phyloP scores from a whole-genome alignment of 2,797 vertebrate species.

The Arctocebus calabarensis region DNA sequence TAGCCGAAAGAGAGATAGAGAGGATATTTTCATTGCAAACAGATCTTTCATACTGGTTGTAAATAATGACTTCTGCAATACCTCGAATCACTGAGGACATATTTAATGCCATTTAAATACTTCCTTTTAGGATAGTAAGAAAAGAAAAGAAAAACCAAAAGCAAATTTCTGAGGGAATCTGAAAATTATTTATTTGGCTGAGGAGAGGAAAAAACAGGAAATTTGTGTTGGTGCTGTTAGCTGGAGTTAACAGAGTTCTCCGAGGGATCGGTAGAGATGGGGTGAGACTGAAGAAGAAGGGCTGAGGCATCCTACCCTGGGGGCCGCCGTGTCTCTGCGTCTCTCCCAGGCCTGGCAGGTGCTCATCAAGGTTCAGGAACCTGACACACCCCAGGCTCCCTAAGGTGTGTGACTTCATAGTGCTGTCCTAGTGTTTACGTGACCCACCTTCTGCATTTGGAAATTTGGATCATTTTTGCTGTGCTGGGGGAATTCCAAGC shows the following conservation, averaged over 20 bases:
- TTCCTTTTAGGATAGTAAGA: not conserved
- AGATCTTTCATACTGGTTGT: not conserved
- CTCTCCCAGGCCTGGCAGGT: not conserved
- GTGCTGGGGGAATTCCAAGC: not conserved
- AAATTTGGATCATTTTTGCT: not conserved
- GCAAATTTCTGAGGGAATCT: not conserved
- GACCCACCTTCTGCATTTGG: not conserved
- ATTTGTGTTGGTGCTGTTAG: not conserved
- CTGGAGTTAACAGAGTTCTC: not conserved
- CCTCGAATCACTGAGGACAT: not conserved
- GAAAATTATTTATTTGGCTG: not conserved
- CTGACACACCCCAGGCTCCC: not conserved
- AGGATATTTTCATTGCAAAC: not conserved
- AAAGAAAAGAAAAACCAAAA: conserved; percentile 40
- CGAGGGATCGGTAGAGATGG: not conserved
- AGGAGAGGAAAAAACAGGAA: conserved; percentile 5
- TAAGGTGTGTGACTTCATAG: not conserved
- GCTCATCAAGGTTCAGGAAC: not conserved
- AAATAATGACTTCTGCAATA: not conserved
- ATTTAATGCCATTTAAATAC: not conserved
- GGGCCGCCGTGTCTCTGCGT: not conserved
- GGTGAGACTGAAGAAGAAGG: not conserved
- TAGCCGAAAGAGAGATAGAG: not conserved
- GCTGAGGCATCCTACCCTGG: too few species aligned
- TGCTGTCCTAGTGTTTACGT: not conserved